Conservation (phyloP, 2,888 invertebrate genomes). For the Sthenelais limicola region DNA sequence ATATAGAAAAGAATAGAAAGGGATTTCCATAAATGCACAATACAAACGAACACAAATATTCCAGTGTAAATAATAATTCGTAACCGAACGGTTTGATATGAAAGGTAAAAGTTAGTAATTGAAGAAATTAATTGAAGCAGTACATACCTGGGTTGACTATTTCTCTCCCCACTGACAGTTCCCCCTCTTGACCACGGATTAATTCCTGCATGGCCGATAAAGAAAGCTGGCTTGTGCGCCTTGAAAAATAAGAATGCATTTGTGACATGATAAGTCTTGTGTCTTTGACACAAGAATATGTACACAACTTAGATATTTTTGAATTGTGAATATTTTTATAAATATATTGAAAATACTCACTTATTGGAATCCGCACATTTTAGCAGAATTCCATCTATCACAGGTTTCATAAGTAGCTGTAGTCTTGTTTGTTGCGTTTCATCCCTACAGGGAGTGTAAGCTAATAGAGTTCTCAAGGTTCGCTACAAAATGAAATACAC, state of each 20-base stretch:
- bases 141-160: constrained; percentile 66
- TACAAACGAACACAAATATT: neutral
- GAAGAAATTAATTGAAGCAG: too few relatives aligned
- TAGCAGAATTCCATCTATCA: constrained; percentile 70
- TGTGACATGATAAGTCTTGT: too few relatives aligned
- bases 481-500: too few relatives aligned
- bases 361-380: constrained; percentile 73
- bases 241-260: too few relatives aligned
- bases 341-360: too few relatives aligned
- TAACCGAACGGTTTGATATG: neutral
- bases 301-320: neutral
- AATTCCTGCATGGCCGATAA: constrained; percentile 72
- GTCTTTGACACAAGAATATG: too few relatives aligned
- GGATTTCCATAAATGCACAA: neutral
- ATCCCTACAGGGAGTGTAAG: constrained; percentile 66
- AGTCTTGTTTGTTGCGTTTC: constrained; percentile 62
- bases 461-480: constrained; percentile 63
- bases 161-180: constrained; percentile 72
- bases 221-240: constrained; percentile 72
- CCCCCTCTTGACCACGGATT: constrained; percentile 72
- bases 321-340: neutral
- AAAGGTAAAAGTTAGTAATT: neutral
- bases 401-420: constrained; percentile 68
- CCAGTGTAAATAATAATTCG: neutral
- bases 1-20: constrained; percentile 24